Evolutionary conservation across 2,113 vertebrate species (phyloP).

Genomic region (Vanacampus margaritifer): DNA sequence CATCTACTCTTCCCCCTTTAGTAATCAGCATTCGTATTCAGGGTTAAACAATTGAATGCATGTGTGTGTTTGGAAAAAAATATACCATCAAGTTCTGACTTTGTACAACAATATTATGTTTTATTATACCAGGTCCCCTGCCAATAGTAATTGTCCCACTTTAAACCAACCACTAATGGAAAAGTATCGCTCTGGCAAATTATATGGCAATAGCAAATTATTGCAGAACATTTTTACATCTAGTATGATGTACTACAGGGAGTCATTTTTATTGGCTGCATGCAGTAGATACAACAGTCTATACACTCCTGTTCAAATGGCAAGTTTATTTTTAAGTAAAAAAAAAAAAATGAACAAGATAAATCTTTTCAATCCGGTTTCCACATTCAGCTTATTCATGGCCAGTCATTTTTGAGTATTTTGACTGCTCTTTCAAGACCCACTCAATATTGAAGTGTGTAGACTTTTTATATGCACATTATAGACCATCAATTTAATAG

Average conservation of each 20-base stretch:
- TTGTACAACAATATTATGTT: background rate
- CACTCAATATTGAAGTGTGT: background rate
- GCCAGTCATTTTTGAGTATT: background rate
- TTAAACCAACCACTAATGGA: background rate
- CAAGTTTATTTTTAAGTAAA: too few species aligned
- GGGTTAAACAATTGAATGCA: background rate
- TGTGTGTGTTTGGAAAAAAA: background rate
- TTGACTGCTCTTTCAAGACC: background rate
- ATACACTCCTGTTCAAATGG: background rate
- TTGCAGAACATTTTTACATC: background rate
- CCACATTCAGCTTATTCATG: background rate
- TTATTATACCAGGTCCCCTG: background rate
- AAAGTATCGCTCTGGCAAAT: background rate
- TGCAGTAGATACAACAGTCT: background rate
- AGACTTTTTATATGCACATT: background rate
- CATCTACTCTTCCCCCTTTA: background rate
- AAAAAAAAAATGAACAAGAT: too few species aligned
- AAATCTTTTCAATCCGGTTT: background rate
- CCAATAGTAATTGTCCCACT: background rate
- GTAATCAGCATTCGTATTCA: background rate
- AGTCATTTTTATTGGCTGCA: background rate
- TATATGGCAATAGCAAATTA: background rate
- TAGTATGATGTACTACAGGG: background rate
- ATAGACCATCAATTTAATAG: background rate
- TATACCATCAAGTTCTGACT: background rate